A percentile compares a stretch with the other conserved stretches of the same genome.
Evolutionary conservation across 1,140 invertebrate species (phyloP).

Genomic region (Leptinotarsa lineolata): DNA sequence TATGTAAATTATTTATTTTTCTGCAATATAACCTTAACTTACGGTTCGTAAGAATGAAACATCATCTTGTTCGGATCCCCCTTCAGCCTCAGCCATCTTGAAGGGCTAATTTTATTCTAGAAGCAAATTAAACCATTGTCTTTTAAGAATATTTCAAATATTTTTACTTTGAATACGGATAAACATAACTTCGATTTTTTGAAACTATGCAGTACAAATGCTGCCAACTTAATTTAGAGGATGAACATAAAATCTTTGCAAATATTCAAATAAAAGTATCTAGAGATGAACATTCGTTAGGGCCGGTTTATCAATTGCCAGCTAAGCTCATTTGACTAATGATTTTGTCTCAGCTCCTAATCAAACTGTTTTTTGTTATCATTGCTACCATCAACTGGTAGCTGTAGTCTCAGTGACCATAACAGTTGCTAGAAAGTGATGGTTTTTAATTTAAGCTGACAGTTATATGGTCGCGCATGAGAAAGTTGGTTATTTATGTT

Average conservation of each 20-base stretch:
- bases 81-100: constrained; percentile 86
- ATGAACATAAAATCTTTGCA: background rate
- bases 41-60: constrained; percentile 97
- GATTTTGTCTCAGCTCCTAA: too few relatives aligned
- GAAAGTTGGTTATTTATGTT: too few relatives aligned
- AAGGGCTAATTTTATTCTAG: constrained; percentile 40
- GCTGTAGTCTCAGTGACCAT: too few relatives aligned
- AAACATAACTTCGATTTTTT: constrained; percentile 31
- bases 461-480: too few relatives aligned
- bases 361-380: too few relatives aligned
- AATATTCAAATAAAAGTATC: constrained; percentile 4
- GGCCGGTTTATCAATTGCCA: too few relatives aligned
- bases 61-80: constrained; percentile 95
- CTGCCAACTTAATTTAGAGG: constrained; percentile 20
- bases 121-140: constrained; percentile 26
- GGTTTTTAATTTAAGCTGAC: too few relatives aligned
- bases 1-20: constrained; percentile 21
- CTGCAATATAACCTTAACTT: constrained; percentile 56
- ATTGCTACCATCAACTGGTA: too few relatives aligned
- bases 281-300: background rate
- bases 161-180: background rate
- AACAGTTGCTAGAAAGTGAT: too few relatives aligned
- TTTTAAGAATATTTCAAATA: constrained; percentile 2
- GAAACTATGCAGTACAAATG: constrained; percentile 35
- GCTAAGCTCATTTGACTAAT: too few relatives aligned